Conservation (phyloP, 2,113 vertebrate species). For the Circaetus gallicus region DNA sequence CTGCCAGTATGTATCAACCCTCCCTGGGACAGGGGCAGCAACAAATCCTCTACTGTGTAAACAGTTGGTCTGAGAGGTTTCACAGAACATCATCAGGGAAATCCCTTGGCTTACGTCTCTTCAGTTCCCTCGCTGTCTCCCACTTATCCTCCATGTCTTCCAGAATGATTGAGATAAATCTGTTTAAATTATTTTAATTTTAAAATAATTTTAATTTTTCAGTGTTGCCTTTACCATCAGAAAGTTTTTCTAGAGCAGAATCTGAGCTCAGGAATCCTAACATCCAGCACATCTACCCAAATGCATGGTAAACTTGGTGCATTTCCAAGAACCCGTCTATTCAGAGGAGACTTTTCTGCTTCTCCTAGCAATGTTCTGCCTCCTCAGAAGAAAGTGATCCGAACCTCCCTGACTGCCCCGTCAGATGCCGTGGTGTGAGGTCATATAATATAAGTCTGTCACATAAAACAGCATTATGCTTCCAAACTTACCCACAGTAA, state of each 20-base stretch:
- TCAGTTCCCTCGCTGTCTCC: background rate
- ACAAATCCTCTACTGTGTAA: background rate
- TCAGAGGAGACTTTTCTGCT: background rate
- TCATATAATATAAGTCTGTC: background rate
- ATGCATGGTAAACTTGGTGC: rapidly evolving
- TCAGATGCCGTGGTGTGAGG: background rate
- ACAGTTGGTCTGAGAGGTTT: background rate
- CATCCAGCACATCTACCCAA: background rate
- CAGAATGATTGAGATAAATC: background rate
- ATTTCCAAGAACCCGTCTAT: background rate
- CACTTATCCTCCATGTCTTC: background rate
- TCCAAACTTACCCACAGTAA: background rate
- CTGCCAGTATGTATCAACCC: background rate
- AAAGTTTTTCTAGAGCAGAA: background rate
- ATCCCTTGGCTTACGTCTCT: background rate
- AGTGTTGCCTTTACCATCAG: background rate
- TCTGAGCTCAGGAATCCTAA: background rate
- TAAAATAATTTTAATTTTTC: background rate
- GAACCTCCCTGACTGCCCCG: background rate
- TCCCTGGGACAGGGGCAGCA: background rate
- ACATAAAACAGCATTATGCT: background rate
- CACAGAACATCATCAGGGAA: background rate
- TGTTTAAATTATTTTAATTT: background rate
- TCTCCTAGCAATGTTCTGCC: background rate
- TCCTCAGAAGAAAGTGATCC: background rate